Evolutionary conservation across 2,888 invertebrate species (phyloP).

Genomic region (Plutella xylostella): DNA sequence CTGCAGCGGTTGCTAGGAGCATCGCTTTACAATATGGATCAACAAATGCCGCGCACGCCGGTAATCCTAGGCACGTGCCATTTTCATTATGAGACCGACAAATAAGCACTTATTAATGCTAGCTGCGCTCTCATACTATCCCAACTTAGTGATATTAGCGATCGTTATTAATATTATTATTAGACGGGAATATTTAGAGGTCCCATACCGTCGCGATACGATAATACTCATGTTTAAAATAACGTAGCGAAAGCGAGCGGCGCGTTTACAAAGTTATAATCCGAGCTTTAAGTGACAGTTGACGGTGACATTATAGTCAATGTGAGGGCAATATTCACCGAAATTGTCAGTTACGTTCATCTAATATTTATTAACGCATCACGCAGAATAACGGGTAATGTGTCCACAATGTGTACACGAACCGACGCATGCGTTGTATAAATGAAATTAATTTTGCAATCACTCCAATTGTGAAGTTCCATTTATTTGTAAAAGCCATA

Average conservation of each 20-base stretch:
- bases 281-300: too few species aligned
- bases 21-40: slow-evolving; percentile 24
- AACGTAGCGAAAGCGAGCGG: too few species aligned
- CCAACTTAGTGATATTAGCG: too few species aligned
- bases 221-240: slow-evolving; percentile 30
- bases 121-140: slow-evolving; percentile 25
- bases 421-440: too few species aligned
- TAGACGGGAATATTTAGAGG: too few species aligned
- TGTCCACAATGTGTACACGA: slow-evolving; percentile 17
- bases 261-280: too few species aligned
- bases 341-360: too few species aligned
- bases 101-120: slow-evolving; percentile 59
- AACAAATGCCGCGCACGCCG: slow-evolving; percentile 32
- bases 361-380: slow-evolving; percentile 58
- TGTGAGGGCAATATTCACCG: too few species aligned
- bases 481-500: background rate
- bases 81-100: slow-evolving; percentile 54
- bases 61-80: slow-evolving; percentile 57
- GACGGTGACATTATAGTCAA: too few species aligned
- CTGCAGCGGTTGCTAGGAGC: background rate
- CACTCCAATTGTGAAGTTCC: background rate
- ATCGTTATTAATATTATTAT: too few species aligned
- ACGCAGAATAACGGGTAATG: slow-evolving; percentile 38
- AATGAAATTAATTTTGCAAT: slow-evolving; percentile 6
- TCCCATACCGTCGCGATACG: too few species aligned